These are phyloP conservation scores for Leptopilina clavipes DNA, from an alignment of 1,140 invertebrate species.

Conservation along the genomic window DNA sequence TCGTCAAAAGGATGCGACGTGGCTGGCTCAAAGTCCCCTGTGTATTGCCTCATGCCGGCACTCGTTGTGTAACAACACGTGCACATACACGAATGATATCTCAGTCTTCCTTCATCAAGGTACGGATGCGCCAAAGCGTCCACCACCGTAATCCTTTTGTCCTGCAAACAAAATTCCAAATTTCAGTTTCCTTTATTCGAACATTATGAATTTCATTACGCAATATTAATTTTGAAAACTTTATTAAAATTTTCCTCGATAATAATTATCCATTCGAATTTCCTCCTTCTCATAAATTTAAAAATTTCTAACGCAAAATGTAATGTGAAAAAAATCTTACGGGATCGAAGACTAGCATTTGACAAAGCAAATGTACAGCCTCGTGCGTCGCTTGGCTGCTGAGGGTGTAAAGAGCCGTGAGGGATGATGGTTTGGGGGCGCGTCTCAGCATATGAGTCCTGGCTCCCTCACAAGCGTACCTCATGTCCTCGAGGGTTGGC, in stretches of 20 bases:
- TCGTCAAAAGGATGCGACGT: conserved; percentile 93
- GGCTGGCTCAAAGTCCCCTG: conserved; percentile 93
- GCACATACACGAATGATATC: conserved; percentile 99
- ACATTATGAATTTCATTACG: too few relatives aligned
- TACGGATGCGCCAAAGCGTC: conserved; percentile 97
- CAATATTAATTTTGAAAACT: too few relatives aligned
- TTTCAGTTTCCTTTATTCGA: neutral
- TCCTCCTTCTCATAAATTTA: too few relatives aligned
- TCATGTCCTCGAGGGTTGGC: conserved; percentile 96
- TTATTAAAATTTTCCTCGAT: too few relatives aligned
- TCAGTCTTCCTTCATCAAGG: conserved; percentile 95
- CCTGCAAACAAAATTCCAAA: conserved; percentile 75
- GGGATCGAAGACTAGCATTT: conserved; percentile 98
- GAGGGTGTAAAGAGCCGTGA: conserved; percentile 93
- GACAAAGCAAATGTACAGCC: conserved; percentile 97
- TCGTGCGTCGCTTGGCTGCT: conserved; percentile 96
- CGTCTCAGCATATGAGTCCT: conserved; percentile 93
- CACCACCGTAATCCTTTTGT: conserved; percentile 94
- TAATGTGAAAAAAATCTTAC: conserved; percentile 78
- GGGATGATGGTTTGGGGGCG: conserved; percentile 90
- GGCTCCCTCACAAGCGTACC: conserved; percentile 96
- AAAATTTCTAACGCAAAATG: neutral
- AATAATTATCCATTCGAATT: too few relatives aligned
- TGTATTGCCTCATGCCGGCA: conserved; percentile 88
- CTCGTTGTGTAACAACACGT: conserved; percentile 93